Evolutionary conservation across 2,888 invertebrate species (phyloP), one percentile per base, ranked within the genome.

Genomic region (Volucella zonaria): DNA sequence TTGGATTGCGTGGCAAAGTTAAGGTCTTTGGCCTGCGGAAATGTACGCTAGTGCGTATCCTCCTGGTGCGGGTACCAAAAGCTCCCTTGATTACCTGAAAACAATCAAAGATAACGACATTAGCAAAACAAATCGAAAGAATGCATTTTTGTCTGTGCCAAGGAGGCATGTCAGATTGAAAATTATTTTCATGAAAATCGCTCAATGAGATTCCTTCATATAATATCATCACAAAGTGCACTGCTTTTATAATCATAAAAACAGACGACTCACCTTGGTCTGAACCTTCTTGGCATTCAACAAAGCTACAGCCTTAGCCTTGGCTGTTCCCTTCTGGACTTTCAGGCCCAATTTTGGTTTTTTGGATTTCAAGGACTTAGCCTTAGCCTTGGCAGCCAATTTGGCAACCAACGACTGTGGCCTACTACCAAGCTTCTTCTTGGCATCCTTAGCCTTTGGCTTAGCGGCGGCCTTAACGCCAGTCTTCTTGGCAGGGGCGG

Each of bases 21-120:
- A 98, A 95, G 56, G 99, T 99, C 90, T 96, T 97, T 12, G 99
- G 99, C 87, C 98, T 94, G 90, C 96, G 96, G 95, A 99, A 99
- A 90, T 97, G 97, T 87, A 99, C 99, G 6, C 97, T 96, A 54
- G 97, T 98, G 91, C 99, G 96, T 89, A 99, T 95, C 93, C 99
- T 97, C 87, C 97, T 95, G 11, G 95, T 94, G 75, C 97, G 94
- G 77, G 97, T 97, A 89, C 97, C 97, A 93, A 97, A 95, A 89
- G 96, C 95, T 87, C 99, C 99, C 92, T 97, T 98, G 87, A 98
- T 94, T 79, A 98, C 95, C 96, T 97, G 88, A 42, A 93, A 92
- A 85, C 51, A 87, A 47, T 87, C 40, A 76, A 75, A 68, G 81
- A 23, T n/a, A 18, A 38, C 12, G 14, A 1, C 2, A 62, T 71